Conservation (phyloP, 2,113 vertebrate genomes). For the Centropus bengalensis region DNA sequence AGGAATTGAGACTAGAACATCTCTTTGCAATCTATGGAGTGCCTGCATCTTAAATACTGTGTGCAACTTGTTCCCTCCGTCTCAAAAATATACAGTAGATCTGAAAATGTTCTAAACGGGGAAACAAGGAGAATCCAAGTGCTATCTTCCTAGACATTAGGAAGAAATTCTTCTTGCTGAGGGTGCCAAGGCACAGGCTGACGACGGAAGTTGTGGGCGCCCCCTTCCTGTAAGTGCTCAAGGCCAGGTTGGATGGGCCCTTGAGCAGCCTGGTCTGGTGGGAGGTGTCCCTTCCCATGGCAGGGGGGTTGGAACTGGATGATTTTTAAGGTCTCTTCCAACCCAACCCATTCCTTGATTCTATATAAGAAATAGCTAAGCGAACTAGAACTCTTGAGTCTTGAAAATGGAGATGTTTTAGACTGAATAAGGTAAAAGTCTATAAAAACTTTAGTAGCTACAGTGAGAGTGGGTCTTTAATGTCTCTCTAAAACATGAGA, state of each 20-base stretch:
- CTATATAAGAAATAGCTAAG: neutral
- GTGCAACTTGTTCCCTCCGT: neutral
- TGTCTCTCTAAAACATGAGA: neutral
- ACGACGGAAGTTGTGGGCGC: too few relatives aligned
- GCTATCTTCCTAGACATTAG: neutral
- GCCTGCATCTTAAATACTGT: neutral
- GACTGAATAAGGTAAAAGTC: neutral
- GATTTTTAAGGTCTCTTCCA: too few relatives aligned
- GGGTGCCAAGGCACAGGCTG: too few relatives aligned
- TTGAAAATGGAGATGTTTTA: neutral
- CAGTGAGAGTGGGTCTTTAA: neutral
- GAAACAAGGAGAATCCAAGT: neutral
- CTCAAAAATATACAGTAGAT: neutral
- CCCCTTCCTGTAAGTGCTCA: too few relatives aligned
- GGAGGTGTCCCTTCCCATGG: too few relatives aligned
- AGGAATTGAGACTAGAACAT: neutral
- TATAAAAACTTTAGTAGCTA: neutral
- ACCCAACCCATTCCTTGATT: too few relatives aligned
- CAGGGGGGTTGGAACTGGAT: too few relatives aligned
- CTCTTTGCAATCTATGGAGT: neutral
- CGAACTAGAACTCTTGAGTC: neutral
- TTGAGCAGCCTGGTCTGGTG: too few relatives aligned
- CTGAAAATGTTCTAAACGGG: neutral
- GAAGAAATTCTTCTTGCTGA: too few relatives aligned
- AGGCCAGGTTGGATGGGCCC: too few relatives aligned